Evolutionary conservation across 2,113 vertebrate species (phyloP).

Genomic region (Thomomys bottae): DNA sequence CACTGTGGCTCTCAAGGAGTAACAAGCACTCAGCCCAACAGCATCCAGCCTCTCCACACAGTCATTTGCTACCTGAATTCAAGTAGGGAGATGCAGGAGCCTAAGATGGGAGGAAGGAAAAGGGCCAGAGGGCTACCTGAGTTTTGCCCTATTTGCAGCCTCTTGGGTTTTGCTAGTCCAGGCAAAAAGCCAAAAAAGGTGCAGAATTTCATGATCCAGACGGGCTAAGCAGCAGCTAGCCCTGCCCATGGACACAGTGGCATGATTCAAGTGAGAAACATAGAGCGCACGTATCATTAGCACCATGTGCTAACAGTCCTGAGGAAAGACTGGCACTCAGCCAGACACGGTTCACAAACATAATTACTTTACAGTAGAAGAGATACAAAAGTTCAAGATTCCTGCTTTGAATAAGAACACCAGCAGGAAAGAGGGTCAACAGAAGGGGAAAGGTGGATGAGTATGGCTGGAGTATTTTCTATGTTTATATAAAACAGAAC

Average conservation of each 20-base stretch:
- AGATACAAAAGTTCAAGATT: background rate
- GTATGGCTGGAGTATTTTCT: too few species aligned
- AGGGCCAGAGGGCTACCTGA: background rate
- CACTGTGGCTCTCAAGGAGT: too few species aligned
- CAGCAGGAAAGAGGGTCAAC: too few species aligned
- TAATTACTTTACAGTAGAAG: constrained; percentile 3
- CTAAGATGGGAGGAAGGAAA: background rate
- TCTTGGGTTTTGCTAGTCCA: background rate
- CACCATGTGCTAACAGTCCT: background rate
- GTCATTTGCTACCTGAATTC: background rate
- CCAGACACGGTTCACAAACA: background rate
- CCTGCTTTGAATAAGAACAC: constrained; percentile 27
- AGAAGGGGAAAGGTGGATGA: too few species aligned
- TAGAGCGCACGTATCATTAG: background rate
- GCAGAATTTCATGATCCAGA: background rate
- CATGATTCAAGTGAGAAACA: constrained; percentile 8
- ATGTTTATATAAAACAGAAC: too few species aligned
- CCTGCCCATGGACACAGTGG: background rate
- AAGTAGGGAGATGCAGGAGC: background rate
- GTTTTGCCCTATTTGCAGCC: background rate
- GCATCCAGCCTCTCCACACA: background rate
- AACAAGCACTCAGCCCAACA: background rate
- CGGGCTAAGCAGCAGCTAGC: background rate
- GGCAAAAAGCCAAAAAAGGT: background rate
- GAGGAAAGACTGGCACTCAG: background rate